Evolutionary conservation across 2,113 vertebrate species (phyloP).

Genomic region (Leuciscus idus): DNA sequence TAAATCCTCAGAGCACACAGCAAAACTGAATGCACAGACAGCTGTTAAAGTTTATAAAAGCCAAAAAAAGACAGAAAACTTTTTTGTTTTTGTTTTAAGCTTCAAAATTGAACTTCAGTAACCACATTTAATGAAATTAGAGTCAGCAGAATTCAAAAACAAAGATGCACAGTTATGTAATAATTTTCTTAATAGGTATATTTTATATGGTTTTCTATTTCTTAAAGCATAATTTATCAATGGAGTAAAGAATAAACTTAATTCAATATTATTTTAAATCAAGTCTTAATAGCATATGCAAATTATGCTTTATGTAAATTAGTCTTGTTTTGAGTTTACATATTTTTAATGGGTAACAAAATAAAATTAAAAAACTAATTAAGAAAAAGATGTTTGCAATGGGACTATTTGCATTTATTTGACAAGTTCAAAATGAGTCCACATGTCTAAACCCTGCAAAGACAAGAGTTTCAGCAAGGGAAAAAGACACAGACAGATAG

Average conservation of each 20-base stretch:
- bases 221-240: background rate
- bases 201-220: background rate
- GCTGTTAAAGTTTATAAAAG: background rate
- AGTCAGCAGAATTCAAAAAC: background rate
- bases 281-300: background rate
- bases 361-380: background rate
- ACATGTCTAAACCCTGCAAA: too few species aligned
- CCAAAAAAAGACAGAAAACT: background rate
- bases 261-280: background rate
- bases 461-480: background rate
- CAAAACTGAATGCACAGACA: background rate
- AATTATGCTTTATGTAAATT: background rate
- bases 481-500: background rate
- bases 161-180: background rate
- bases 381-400: background rate
- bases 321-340: background rate
- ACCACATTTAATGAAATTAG: background rate
- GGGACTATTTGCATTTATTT: background rate
- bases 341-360: background rate
- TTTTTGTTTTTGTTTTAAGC: background rate
- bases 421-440: background rate
- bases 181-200: background rate
- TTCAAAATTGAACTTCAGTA: background rate
- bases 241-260: background rate
- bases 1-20: background rate